Evolutionary conservation across 2,888 invertebrate species (phyloP), one percentile per base, ranked within the genome.

Genomic region (Sarcophaga caerulescens): DNA sequence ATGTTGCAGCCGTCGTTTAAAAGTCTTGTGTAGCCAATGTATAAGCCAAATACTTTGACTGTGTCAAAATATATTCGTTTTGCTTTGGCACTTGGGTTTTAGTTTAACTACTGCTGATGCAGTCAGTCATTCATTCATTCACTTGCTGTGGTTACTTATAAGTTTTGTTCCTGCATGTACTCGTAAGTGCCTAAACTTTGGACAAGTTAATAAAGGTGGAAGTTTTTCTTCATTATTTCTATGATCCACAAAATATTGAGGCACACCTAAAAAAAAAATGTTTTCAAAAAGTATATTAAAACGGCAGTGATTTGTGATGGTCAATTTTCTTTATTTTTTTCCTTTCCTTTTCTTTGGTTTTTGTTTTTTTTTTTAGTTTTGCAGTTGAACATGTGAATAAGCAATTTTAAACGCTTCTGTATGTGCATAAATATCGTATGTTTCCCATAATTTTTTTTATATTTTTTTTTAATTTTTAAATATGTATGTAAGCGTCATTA

Each of bases 321-420:
- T 47, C 14, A 47, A 35, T 47, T 47, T 47, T 47, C 14, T 12
- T 47, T 47, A 12, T 14, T 12, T 47, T 47, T 47, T 47, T 47
- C 0, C 0, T 47, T 47, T 47, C 12, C 8, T 47, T 47, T 47
- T 11, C 47, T 47, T 63, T 35, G 0, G 23, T 63, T 25, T 65
- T 65, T n/a, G 0, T 5, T 44, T 44, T n/a, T 47, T 47, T 47
- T 47, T 47, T 14, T 14, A 4, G 0, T 47, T 14, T 47, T 14
- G 14, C 47, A 2, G 4, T 47, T 14, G 4, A n/a, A 17, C 21
- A 60, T 62, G 44, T 10, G 59, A 47, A 71, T 75, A 82, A 76
- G 45, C 60, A 65, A 66, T 82, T 73, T 82, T 71, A 65, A 60
- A 71, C 25, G 82, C 71, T 77, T 77, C 71, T 82, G 71, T 77